Evolutionary conservation across 2,113 vertebrate species (phyloP), one percentile per base, ranked within the genome.

Genomic region (Cheilinus undulatus): DNA sequence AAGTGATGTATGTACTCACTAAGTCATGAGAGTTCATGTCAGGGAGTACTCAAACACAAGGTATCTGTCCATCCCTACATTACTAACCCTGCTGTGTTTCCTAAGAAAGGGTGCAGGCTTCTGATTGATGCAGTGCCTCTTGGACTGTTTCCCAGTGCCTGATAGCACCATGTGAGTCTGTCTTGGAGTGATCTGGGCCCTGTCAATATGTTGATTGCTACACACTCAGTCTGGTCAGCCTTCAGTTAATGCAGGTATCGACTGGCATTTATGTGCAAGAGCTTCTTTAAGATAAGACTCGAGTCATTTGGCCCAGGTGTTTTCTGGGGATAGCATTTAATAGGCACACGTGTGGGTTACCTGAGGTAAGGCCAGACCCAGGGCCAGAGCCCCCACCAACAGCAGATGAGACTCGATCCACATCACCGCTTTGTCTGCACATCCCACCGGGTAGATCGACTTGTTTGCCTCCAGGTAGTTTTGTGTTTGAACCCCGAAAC

Each of bases 321-420:
- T 20, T 22, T 28, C 45, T 30, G 52, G 52, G 15, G 63, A 75
- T 42, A 46, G 38, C 20, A 34, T 60, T 6, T 13, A 71, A 15
- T 36, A 1, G 11, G 6, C 14, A 40, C 10, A 9, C 40, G 24
- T 26, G 43, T 43, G 26, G 3, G 48, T 78, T 90, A 95, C 94
- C 92, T 94, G 93, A 78, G 93, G 93, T 76, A 93, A 74, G 53
- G 91, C 93, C 34, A 94, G 86, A 50, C 93, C 93, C 59, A 95
- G 79, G 19, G 91, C 86, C 3, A 94, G 79, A 1, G 88, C 86
- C 4, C 92, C 92, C 6, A 93, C 89, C 69, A 94, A 80, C 79
- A 94, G 45, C 76, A 94, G 92, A 62, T 94, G 93, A 64, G 93
- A 90, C 82, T 94, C 92, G 6, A 94, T 88, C 93, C 94, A 94